Percentiles rank a stretch among this genome's conserved stretches.
These are phyloP conservation scores for Drosophila busckii DNA, from an alignment of 1,140 invertebrate species.

Conservation along the genomic window DNA sequence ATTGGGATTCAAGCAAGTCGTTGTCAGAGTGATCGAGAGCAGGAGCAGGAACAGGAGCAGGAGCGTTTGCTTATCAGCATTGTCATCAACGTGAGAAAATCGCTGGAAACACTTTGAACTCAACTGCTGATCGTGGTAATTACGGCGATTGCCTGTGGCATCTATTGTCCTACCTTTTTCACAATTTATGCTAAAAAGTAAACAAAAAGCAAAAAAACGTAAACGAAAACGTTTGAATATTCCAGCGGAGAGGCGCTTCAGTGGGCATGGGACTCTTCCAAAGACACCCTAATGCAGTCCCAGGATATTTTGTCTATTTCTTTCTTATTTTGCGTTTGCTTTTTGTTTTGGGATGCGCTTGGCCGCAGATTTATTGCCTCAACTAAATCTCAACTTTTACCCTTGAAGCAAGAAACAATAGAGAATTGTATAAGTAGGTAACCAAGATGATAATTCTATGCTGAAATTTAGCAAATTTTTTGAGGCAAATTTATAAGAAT, in stretches of 20 bases:
- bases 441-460: constrained; percentile 52
- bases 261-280: not conserved
- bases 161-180: constrained; percentile 5
- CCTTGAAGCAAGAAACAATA: constrained; percentile 5
- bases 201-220: constrained; percentile 38
- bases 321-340: not conserved
- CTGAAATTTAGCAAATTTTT: constrained; percentile 20
- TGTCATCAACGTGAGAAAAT: too few species aligned
- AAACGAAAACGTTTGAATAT: constrained; percentile 38
- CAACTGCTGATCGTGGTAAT: too few species aligned
- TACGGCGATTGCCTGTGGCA: constrained; percentile 20
- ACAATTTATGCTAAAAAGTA: constrained; percentile 34
- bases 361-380: constrained; percentile 49
- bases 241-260: not conserved
- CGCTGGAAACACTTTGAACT: too few species aligned
- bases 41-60: too few species aligned
- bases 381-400: constrained; percentile 33
- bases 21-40: not conserved
- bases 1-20: not conserved
- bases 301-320: too few species aligned
- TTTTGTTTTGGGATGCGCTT: too few species aligned
- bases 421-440: not conserved
- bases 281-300: not conserved
- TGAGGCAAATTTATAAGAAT: not conserved
- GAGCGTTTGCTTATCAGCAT: too few species aligned